phyloP scores from a whole-genome alignment of 2,113 vertebrate genomes.

The Motacilla alba region DNA sequence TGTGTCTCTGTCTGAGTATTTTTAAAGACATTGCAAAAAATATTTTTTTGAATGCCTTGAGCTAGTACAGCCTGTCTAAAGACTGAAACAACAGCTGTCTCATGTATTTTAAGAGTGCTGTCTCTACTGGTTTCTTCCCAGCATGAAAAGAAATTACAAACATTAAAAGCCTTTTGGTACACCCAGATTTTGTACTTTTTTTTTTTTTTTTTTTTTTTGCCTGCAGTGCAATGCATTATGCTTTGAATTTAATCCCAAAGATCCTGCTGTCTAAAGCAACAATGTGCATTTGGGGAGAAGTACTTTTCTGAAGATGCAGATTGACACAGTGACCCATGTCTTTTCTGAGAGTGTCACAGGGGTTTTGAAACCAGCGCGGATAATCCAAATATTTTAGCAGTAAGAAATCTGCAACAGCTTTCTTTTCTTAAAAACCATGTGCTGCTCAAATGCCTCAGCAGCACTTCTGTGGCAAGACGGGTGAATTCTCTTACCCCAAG shows the following conservation, averaged over 20 bases:
- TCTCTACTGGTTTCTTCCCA: conserved; percentile 19
- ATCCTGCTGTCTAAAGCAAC: neutral
- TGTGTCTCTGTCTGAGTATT: neutral
- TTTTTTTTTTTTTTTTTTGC: neutral
- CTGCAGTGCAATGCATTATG: neutral
- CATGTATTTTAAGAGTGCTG: neutral
- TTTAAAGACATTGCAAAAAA: conserved; percentile 19
- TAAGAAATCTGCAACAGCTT: neutral
- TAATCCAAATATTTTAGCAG: neutral
- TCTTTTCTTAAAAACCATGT: neutral
- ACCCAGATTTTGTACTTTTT: neutral
- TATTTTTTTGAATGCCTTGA: conserved; percentile 3
- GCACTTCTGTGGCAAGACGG: neutral
- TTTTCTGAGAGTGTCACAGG: neutral
- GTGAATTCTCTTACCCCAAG: neutral
- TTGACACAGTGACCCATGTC: neutral
- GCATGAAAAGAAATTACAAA: neutral
- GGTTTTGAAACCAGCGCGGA: neutral
- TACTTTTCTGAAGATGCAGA: neutral
- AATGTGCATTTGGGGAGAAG: neutral
- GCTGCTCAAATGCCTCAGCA: neutral
- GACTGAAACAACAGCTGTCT: neutral
- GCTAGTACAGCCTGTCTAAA: neutral
- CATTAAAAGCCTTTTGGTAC: conserved; percentile 1
- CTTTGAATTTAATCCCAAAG: neutral